Conservation (phyloP, 2,113 vertebrate genomes). For the Varanus komodoensis region DNA sequence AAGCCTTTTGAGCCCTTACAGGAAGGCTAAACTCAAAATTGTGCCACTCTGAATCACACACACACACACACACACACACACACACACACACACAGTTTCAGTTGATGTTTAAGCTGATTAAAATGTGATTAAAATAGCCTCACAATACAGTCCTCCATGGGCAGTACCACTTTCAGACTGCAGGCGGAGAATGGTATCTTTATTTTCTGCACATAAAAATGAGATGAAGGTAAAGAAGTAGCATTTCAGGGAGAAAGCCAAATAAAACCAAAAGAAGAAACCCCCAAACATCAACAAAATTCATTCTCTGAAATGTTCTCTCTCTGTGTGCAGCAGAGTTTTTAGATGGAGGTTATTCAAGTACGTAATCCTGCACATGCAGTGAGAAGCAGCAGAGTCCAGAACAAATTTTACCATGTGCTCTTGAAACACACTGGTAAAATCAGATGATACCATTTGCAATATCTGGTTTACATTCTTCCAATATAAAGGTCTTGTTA, state of each 20-base stretch:
- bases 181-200: neutral
- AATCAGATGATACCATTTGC: rapidly evolving
- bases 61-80: neutral
- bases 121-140: neutral
- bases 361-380: neutral
- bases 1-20: no score
- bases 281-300: neutral
- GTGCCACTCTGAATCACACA: neutral
- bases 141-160: neutral
- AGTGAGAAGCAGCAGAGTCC: neutral
- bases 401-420: no score
- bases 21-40: neutral
- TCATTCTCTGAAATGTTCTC: neutral
- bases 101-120: neutral
- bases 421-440: neutral
- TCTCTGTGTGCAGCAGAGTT: neutral
- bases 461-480: neutral
- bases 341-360: neutral
- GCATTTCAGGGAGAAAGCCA: neutral
- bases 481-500: neutral
- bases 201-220: neutral
- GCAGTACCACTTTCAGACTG: neutral
- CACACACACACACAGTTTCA: neutral
- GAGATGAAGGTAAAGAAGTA: neutral
- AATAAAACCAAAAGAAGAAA: neutral